A percentile compares a stretch with the other conserved stretches of the same genome.
phyloP scores from a whole-genome alignment of 2,113 vertebrate genomes.

The Oncorhynchus mykiss region DNA sequence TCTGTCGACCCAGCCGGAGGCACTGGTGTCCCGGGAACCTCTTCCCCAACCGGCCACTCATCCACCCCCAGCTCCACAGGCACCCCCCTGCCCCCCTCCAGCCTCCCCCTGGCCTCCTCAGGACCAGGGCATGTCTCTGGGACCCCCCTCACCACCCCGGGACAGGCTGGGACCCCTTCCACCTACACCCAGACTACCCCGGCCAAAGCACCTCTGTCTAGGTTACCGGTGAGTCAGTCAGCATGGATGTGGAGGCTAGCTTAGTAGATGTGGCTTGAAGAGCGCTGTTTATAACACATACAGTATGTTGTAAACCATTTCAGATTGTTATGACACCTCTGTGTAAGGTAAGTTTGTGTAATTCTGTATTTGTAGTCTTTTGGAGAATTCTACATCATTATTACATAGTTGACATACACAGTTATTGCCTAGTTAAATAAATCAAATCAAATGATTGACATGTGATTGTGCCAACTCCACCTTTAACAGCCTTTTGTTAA shows the following conservation, averaged over 20 bases:
- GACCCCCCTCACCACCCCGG: constrained; percentile 77
- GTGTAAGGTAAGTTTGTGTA: too few relatives aligned
- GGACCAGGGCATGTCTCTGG: constrained; percentile 68
- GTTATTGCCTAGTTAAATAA: too few relatives aligned
- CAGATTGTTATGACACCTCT: too few relatives aligned
- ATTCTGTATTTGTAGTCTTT: too few relatives aligned
- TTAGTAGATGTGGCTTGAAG: neutral
- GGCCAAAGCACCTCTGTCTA: constrained; percentile 83
- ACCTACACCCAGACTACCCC: constrained; percentile 75
- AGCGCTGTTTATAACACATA: neutral
- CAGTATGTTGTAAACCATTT: too few relatives aligned
- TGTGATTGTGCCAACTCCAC: too few relatives aligned
- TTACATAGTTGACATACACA: neutral
- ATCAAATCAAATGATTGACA: too few relatives aligned
- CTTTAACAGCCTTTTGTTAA: neutral
- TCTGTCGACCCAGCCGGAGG: constrained; percentile 39
- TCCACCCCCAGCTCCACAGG: constrained; percentile 68
- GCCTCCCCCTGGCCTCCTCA: constrained; percentile 77
- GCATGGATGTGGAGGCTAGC: too few relatives aligned
- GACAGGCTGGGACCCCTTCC: constrained; percentile 73
- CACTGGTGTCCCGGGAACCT: constrained; percentile 49
- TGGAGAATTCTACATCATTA: too few relatives aligned
- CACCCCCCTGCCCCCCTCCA: constrained; percentile 79
- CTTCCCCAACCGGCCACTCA: constrained; percentile 76
- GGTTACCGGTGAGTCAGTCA: constrained; percentile 80